phyloP scores from a whole-genome alignment of 2,888 invertebrate species.

The Selenia dentaria region DNA sequence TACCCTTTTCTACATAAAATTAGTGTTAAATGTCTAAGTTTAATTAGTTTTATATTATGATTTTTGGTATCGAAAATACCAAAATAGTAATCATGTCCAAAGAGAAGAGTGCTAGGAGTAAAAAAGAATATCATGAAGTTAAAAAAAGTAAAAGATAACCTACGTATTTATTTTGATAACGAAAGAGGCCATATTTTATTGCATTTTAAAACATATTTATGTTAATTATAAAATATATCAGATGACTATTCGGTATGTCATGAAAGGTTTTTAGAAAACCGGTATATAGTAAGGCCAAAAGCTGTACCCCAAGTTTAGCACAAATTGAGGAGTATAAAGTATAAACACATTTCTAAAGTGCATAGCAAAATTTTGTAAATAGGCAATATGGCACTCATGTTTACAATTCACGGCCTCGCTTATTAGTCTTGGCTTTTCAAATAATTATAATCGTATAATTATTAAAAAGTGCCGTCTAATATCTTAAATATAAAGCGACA shows the following conservation, averaged over 20 bases:
- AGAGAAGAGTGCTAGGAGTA: conserved; percentile 57
- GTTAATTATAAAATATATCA: conserved; percentile 51
- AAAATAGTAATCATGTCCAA: conserved; percentile 73
- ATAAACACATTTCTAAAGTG: neutral
- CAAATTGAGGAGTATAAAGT: conserved; percentile 45
- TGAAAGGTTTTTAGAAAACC: conserved; percentile 58
- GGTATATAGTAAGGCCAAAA: conserved; percentile 53
- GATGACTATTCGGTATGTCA: conserved; percentile 26
- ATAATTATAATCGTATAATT: neutral
- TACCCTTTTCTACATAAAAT: conserved; percentile 25
- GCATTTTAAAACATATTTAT: conserved; percentile 56
- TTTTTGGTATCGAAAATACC: conserved; percentile 58
- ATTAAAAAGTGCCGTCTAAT: neutral
- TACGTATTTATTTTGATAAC: conserved; percentile 70
- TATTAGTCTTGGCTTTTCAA: neutral
- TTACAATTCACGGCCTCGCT: neutral
- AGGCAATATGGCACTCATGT: neutral
- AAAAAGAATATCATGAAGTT: conserved; percentile 49
- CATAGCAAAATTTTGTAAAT: conserved; percentile 14
- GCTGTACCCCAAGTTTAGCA: conserved; percentile 59
- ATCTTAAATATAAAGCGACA: neutral
- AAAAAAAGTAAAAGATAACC: conserved; percentile 40
- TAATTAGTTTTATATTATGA: conserved; percentile 44
- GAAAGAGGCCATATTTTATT: conserved; percentile 62
- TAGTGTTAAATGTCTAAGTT: conserved; percentile 45